Conservation (phyloP, 2,888 invertebrate species). For the Cantharis flavilabris region DNA sequence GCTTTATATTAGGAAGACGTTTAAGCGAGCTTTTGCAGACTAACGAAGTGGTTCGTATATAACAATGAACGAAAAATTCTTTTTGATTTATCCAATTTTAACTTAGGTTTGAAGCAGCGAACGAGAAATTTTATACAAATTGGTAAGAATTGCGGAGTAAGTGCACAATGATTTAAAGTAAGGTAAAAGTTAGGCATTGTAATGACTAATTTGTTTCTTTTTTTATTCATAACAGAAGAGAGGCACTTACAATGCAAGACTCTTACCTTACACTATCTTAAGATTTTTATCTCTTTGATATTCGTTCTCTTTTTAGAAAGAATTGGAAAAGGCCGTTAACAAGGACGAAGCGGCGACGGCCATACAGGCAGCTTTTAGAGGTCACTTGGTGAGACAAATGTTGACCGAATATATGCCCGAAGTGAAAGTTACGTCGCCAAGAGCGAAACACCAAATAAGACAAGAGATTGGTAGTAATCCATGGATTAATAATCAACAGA, state of each 20-base stretch:
- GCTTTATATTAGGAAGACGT: not conserved
- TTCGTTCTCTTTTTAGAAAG: not conserved
- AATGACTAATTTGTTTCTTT: constrained; percentile 25
- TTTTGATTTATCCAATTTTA: not conserved
- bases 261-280: constrained; percentile 49
- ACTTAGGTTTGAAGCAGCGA: not conserved
- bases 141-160: constrained; percentile 47
- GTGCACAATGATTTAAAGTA: constrained; percentile 39
- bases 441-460: not conserved
- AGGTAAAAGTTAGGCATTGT: constrained; percentile 44
- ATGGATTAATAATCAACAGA: not conserved
- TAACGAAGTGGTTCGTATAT: not conserved
- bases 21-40: not conserved
- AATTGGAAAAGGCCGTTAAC: constrained; percentile 29
- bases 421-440: constrained; percentile 1
- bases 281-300: not conserved
- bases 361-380: constrained; percentile 50
- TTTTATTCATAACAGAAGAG: not conserved
- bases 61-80: not conserved
- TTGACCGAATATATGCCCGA: constrained; percentile 39
- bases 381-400: constrained; percentile 46
- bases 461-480: not conserved
- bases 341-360: constrained; percentile 50
- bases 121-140: not conserved
- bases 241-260: constrained; percentile 56